These are phyloP conservation scores for Sussaba pulchella DNA, from an alignment of 2,888 invertebrate genomes.

Conservation along the genomic window DNA sequence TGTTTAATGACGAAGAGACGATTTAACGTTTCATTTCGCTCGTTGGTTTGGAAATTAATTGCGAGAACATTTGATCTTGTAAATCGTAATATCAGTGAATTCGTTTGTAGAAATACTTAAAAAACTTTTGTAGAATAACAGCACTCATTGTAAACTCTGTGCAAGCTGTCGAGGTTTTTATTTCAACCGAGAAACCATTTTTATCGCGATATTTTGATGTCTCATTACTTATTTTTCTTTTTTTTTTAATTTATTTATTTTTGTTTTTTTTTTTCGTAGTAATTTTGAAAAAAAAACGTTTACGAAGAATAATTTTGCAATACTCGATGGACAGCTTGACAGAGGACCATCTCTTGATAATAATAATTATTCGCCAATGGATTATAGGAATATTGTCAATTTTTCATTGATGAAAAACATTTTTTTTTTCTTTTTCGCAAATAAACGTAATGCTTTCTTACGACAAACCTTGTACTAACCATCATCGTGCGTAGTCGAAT, in stretches of 20 bases:
- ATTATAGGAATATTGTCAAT: slow-evolving; percentile 77
- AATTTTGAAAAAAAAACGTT: not conserved
- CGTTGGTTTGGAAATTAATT: slow-evolving; percentile 47
- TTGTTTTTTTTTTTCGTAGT: slow-evolving; percentile 10
- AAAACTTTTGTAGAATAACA: slow-evolving; percentile 59
- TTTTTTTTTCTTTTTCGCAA: slow-evolving; percentile 76
- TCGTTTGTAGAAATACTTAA: slow-evolving; percentile 50
- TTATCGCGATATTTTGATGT: slow-evolving; percentile 39
- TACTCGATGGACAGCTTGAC: slow-evolving; percentile 76
- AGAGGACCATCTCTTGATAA: slow-evolving; percentile 74
- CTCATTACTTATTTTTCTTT: slow-evolving; percentile 19
- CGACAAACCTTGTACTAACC: slow-evolving; percentile 79
- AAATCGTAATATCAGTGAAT: slow-evolving; percentile 38
- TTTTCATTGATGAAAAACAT: slow-evolving; percentile 72
- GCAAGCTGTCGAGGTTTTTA: slow-evolving; percentile 76
- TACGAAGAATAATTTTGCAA: slow-evolving; percentile 12
- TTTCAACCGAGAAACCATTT: slow-evolving; percentile 26
- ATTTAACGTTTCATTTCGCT: slow-evolving; percentile 37
- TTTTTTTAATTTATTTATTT: slow-evolving; percentile 20
- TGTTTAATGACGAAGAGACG: slow-evolving; percentile 23
- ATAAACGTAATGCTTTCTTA: slow-evolving; percentile 83
- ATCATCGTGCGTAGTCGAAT: slow-evolving; percentile 73
- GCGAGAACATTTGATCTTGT: slow-evolving; percentile 34
- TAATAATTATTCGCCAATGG: slow-evolving; percentile 70
- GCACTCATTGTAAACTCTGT: slow-evolving; percentile 80